Evolutionary conservation across 2,113 vertebrate species (phyloP).

Genomic region (Panurus biarmicus): DNA sequence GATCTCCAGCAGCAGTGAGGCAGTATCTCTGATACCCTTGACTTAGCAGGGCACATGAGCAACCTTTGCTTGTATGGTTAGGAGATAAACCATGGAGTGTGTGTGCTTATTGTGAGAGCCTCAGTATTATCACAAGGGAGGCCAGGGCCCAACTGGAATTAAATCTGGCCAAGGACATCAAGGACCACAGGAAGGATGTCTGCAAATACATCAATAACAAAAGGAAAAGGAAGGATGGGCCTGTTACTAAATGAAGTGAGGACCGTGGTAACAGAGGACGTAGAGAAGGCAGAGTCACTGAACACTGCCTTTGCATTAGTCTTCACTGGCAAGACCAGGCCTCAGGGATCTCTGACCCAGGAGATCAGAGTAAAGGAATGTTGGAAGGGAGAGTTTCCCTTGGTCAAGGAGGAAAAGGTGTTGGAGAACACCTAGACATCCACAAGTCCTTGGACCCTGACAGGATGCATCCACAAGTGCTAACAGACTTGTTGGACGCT

Average conservation of each 20-base stretch:
- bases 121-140: neutral
- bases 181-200: neutral
- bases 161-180: neutral
- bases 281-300: neutral
- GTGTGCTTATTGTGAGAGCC: neutral
- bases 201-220: neutral
- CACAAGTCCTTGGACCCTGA: neutral
- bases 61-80: neutral
- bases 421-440: neutral
- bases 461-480: rapidly evolving
- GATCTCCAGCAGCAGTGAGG: neutral
- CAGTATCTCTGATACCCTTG: neutral
- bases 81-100: neutral
- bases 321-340: neutral
- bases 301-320: neutral
- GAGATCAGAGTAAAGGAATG: neutral
- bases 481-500: neutral
- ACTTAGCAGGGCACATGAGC: neutral
- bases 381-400: neutral
- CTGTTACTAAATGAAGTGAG: neutral
- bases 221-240: neutral
- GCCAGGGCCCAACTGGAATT: neutral
- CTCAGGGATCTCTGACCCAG: neutral
- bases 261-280: neutral
- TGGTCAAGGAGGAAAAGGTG: neutral